Percentiles rank a stretch among this genome's conserved stretches.
Conservation (phyloP, 2,888 invertebrate genomes). For the Eucera pruinosa region DNA sequence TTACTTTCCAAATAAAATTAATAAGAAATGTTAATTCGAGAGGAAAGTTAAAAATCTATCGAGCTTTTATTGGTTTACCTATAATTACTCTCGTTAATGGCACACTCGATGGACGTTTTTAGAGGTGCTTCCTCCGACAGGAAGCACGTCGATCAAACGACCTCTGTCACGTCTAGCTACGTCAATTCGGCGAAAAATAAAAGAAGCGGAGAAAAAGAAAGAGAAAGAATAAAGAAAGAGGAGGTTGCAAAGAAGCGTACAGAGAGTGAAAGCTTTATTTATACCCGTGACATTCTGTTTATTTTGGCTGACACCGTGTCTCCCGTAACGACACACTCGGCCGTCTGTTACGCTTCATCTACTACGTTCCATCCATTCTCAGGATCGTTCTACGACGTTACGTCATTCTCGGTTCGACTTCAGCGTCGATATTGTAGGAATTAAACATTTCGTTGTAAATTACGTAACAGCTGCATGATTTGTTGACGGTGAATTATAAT, state of each 20-base stretch:
- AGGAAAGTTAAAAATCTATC: no score
- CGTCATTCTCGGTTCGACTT: constrained; percentile 32
- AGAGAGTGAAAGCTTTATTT: constrained; percentile 80
- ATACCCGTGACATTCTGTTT: constrained; percentile 83
- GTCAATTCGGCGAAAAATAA: constrained; percentile 44
- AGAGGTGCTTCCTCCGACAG: constrained; percentile 57
- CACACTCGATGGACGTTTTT: constrained; percentile 52
- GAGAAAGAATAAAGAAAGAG: constrained; percentile 26
- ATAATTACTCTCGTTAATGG: constrained; percentile 63
- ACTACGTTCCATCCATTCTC: constrained; percentile 60
- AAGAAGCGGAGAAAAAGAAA: constrained; percentile 16
- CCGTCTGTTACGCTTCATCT: constrained; percentile 49
- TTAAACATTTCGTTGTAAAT: no score
- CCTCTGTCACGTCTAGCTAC: constrained; percentile 37
- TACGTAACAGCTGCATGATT: no score
- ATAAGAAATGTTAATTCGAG: no score
- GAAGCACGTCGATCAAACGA: constrained; percentile 63
- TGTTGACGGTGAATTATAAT: no score
- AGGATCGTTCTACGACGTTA: constrained; percentile 33
- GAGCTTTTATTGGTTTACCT: not conserved
- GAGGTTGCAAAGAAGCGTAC: constrained; percentile 28
- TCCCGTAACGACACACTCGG: constrained; percentile 55
- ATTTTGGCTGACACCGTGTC: constrained; percentile 79
- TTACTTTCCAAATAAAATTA: no score
- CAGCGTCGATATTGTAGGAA: constrained; percentile 16